These are phyloP conservation scores for Stichodactyla helianthus DNA, from an alignment of 64 coral and sea anemone genomes.

Conservation along the genomic window DNA sequence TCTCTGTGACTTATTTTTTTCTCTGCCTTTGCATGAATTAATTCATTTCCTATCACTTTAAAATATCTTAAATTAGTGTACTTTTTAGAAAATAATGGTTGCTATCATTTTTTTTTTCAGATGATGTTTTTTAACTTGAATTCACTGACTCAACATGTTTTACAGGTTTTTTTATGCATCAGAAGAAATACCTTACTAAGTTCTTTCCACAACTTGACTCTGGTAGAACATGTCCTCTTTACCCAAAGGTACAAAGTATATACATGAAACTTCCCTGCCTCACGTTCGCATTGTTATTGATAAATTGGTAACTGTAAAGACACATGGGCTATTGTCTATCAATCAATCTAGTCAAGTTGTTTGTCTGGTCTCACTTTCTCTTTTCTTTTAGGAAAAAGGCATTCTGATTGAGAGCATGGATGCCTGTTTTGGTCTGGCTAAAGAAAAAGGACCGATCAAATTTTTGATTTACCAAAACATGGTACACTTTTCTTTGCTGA, in stretches of 20 bases:
- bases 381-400: constrained; percentile 28
- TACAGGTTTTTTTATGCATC: constrained; percentile 28
- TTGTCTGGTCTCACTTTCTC: background rate
- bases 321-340: too few species aligned
- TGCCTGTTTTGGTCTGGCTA: constrained; percentile 27
- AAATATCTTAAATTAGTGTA: too few species aligned
- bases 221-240: constrained; percentile 39
- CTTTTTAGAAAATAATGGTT: too few species aligned
- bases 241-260: constrained; percentile 26
- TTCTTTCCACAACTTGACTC: background rate
- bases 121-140: too few species aligned
- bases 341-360: too few species aligned
- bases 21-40: too few species aligned
- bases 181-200: background rate
- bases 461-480: constrained; percentile 1
- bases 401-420: constrained; percentile 35
- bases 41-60: too few species aligned
- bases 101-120: too few species aligned
- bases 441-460: background rate
- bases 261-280: background rate
- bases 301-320: too few species aligned
- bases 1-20: too few species aligned
- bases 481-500: constrained; percentile 18
- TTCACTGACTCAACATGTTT: background rate
- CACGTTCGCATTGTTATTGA: too few species aligned